These are phyloP conservation scores for Shargacucullia verbasci DNA, from an alignment of 2,888 invertebrate genomes.

Conservation along the genomic window DNA sequence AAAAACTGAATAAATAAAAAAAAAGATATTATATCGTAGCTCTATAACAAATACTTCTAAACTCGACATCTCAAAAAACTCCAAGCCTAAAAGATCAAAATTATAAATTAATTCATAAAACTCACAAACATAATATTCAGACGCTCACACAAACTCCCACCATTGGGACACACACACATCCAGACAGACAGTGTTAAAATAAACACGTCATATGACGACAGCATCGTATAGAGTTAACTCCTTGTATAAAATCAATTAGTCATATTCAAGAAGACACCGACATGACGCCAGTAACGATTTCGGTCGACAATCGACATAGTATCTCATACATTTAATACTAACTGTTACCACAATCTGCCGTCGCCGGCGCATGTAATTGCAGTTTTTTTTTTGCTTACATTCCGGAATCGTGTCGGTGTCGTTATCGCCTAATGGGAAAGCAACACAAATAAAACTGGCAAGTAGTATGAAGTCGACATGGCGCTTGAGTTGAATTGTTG, in stretches of 20 bases:
- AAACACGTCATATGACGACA: conserved; percentile 16
- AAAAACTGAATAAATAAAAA: no score
- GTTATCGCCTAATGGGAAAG: no score
- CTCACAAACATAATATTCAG: conserved; percentile 23
- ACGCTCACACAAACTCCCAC: conserved; percentile 34
- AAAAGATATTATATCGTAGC: no score
- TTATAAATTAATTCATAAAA: conserved; percentile 55
- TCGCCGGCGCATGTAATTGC: no score
- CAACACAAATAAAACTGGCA: conserved; percentile 32
- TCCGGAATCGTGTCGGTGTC: no score
- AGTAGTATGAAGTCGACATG: conserved; percentile 38
- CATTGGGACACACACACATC: conserved; percentile 22
- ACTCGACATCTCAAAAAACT: conserved; percentile 9
- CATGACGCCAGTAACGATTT: no score
- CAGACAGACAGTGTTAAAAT: conserved; percentile 12
- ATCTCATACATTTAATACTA: no score
- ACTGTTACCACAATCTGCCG: no score
- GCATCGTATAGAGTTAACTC: conserved; percentile 10
- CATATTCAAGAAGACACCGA: no score
- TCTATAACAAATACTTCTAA: background rate
- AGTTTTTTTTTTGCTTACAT: no score
- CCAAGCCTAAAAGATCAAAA: conserved; percentile 29
- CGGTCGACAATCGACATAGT: no score
- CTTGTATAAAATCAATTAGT: conserved; percentile 13
- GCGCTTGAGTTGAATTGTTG: conserved; percentile 3